Evolutionary conservation across 2,888 invertebrate genomes (phyloP).

Genomic region (Sepiola atlantica): DNA sequence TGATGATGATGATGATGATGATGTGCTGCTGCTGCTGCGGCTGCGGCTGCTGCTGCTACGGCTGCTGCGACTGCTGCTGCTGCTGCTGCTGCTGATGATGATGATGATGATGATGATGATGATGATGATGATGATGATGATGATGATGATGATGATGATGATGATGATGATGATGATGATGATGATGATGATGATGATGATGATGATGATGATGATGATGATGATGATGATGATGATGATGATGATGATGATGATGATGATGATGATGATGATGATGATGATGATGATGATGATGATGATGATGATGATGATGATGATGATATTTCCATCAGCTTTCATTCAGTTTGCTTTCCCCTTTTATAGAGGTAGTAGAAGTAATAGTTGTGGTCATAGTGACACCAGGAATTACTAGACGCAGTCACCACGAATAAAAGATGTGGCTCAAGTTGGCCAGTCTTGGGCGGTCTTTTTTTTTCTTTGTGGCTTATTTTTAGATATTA

Average conservation of each 20-base stretch:
- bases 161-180: constrained; percentile 48
- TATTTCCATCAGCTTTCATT: not conserved
- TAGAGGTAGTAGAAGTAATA: too few species aligned
- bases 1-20: constrained; percentile 49
- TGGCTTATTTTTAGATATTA: too few species aligned
- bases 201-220: constrained; percentile 47
- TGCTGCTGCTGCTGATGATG: not conserved
- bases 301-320: constrained; percentile 41
- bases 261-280: constrained; percentile 43
- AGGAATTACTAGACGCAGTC: too few species aligned
- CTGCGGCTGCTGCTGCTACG: constrained; percentile 23
- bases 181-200: constrained; percentile 49
- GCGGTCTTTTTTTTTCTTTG: too few species aligned
- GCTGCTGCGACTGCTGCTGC: constrained; percentile 42
- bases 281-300: constrained; percentile 47
- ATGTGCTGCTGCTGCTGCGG: constrained; percentile 42
- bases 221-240: constrained; percentile 46
- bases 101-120: constrained; percentile 48
- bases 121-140: constrained; percentile 47
- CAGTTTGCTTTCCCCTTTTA: too few species aligned
- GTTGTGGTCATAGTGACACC: too few species aligned
- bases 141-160: constrained; percentile 50
- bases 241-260: constrained; percentile 39
- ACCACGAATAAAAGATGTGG: too few species aligned
- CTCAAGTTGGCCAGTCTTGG: too few species aligned